Percentiles rank a stretch among this genome's conserved stretches.
Evolutionary conservation across 2,888 invertebrate species (phyloP).

Genomic region (Agrotis exclamationis): DNA sequence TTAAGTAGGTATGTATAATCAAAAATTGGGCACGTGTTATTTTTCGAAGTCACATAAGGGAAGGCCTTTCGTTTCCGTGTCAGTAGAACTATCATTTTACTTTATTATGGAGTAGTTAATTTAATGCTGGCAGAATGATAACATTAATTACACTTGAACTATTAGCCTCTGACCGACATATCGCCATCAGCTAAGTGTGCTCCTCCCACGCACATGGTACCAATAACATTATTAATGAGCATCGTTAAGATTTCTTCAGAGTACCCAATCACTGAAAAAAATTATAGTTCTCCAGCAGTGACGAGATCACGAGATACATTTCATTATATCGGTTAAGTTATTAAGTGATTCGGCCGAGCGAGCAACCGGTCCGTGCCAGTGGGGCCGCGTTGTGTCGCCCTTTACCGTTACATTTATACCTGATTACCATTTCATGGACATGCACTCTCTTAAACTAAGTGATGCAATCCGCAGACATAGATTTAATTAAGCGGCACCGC

Average conservation of each 20-base stretch:
- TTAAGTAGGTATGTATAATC: too few species aligned
- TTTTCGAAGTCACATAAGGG: not conserved
- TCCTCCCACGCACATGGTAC: constrained; percentile 43
- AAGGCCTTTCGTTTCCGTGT: not conserved
- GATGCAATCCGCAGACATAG: constrained; percentile 64
- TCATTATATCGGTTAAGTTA: constrained; percentile 46
- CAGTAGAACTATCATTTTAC: constrained; percentile 6
- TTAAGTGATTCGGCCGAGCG: constrained; percentile 35
- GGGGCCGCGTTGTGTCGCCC: constrained; percentile 27
- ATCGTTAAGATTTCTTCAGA: constrained; percentile 15
- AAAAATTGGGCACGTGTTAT: constrained; percentile 6
- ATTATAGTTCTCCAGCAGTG: constrained; percentile 5
- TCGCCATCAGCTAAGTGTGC: constrained; percentile 35
- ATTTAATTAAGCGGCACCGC: constrained; percentile 66
- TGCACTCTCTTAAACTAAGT: constrained; percentile 57
- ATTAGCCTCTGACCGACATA: constrained; percentile 59
- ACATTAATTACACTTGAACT: constrained; percentile 62
- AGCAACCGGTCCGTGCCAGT: constrained; percentile 21
- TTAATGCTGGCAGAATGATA: constrained; percentile 49
- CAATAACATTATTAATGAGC: constrained; percentile 41
- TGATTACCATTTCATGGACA: constrained; percentile 55
- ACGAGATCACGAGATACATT: constrained; percentile 34
- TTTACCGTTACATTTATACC: constrained; percentile 59
- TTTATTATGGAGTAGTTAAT: constrained; percentile 20
- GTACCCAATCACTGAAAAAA: not conserved